Evolutionary conservation across 2,888 invertebrate species (phyloP), one percentile per base, ranked within the genome.

Genomic region (Phlogophora meticulosa): DNA sequence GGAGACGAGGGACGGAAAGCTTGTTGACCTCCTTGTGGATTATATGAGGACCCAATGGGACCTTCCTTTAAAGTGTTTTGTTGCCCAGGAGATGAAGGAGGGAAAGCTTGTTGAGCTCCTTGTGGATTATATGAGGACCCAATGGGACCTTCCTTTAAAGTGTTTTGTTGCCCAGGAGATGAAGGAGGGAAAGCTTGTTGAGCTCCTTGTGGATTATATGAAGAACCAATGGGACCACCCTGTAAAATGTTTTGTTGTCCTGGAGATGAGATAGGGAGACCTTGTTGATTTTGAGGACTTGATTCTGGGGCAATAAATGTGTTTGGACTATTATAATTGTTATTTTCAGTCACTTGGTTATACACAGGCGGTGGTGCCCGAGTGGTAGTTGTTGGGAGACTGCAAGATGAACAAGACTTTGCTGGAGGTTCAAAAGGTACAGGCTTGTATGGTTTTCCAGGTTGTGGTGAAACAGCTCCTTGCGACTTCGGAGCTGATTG

Each of bases 371-470:
- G 76, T 59, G 91, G 92, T 59, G 91, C 87, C 68, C 81, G 80
- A 13, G 93, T 93, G 0, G 95, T 92, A 2, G 96, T 95, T 4
- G 96, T 94, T 1, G 97, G 96, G 52, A 96, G 91, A 72, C 96
- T 96, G 84, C 97, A 97, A 71, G 95, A 94, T 24, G 96, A 96
- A 79, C 97, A 97, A 1, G 96, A 95, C 61, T 92, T 95, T 7
- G 85, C 88, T 20, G 94, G 93, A 36, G 94, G 92, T 87, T 81
- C 92, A 75, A 82, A 88, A 36, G 86, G 78, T 60, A 83, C 69
- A n/a, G 84, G 69, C 48, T 85, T 80, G 1, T 70, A 59, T 34
- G 78, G 66, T 36, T 55, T 72, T 11, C 17, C n/a, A 9, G 59
- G 73, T 57, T 59, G 58, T 11, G 43, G 11, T 20, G 36, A 11